phyloP scores from a whole-genome alignment of 2,113 vertebrate species.

The Clinocottus analis region DNA sequence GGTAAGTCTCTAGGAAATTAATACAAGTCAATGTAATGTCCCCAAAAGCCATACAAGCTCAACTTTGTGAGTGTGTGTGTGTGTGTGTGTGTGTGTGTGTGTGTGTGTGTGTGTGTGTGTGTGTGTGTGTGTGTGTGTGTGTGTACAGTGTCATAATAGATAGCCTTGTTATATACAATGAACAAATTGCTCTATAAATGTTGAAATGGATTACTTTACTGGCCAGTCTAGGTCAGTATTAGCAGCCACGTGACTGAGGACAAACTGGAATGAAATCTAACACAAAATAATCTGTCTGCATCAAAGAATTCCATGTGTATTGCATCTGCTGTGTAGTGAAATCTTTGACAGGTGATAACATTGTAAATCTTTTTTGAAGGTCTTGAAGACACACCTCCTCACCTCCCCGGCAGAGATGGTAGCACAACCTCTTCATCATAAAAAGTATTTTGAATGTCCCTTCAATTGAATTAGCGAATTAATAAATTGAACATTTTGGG shows the following conservation, averaged over 20 bases:
- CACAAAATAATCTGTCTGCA: neutral
- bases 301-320: neutral
- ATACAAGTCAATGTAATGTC: neutral
- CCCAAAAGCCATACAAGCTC: neutral
- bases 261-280: constrained; percentile 15
- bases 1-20: neutral
- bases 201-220: constrained; percentile 56
- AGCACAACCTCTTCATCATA: neutral
- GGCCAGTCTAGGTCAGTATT: constrained; percentile 25
- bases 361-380: neutral
- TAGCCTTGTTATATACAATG: constrained; percentile 52
- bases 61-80: neutral
- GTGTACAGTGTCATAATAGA: constrained; percentile 65
- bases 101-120: constrained; percentile 18
- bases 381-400: neutral
- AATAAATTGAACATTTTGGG: neutral
- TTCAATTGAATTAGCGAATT: neutral
- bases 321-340: neutral
- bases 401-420: neutral
- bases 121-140: constrained; percentile 11
- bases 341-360: neutral
- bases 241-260: constrained; percentile 10
- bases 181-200: constrained; percentile 67
- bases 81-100: constrained; percentile 8
- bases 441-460: neutral